These are phyloP conservation scores for Ormyrus labotus DNA, from an alignment of 2,888 invertebrate species.

Conservation along the genomic window DNA sequence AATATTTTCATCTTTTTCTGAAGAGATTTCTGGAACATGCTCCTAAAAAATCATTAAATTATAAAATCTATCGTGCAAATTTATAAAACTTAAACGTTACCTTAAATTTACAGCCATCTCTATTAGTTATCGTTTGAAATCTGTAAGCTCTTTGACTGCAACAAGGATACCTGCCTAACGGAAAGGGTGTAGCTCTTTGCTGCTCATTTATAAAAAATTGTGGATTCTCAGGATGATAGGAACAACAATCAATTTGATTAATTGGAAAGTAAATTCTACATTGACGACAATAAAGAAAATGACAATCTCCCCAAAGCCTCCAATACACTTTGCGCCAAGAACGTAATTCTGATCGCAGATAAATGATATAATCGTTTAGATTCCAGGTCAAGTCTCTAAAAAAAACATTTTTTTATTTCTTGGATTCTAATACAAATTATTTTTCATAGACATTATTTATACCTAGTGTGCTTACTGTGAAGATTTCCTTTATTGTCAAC, in stretches of 20 bases:
- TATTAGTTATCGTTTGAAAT: slow-evolving; percentile 84
- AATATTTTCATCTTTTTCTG: slow-evolving; percentile 82
- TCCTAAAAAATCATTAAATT: slow-evolving; percentile 77
- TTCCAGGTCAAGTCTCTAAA: slow-evolving; percentile 87
- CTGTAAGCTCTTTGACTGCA: slow-evolving; percentile 91
- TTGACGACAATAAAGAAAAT: slow-evolving; percentile 88
- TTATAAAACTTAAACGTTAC: slow-evolving; percentile 58
- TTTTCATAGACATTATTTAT: slow-evolving; percentile 52
- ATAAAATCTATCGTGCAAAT: background rate
- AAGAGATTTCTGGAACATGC: slow-evolving; percentile 82
- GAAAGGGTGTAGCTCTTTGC: slow-evolving; percentile 81
- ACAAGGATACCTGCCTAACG: slow-evolving; percentile 88
- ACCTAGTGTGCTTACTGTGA: slow-evolving; percentile 84
- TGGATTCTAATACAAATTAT: slow-evolving; percentile 14
- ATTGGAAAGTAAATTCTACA: slow-evolving; percentile 88
- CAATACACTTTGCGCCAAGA: slow-evolving; percentile 96
- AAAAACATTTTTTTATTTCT: background rate
- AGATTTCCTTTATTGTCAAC: slow-evolving; percentile 86
- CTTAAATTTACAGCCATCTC: slow-evolving; percentile 77
- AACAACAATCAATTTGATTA: slow-evolving; percentile 88
- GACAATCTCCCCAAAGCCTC: slow-evolving; percentile 94
- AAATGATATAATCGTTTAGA: slow-evolving; percentile 86
- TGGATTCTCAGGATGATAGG: slow-evolving; percentile 86
- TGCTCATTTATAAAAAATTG: slow-evolving; percentile 86
- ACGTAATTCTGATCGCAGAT: slow-evolving; percentile 86